Evolutionary conservation across 1,140 invertebrate genomes (phyloP).

Genomic region (Xylocopa sonorina): DNA sequence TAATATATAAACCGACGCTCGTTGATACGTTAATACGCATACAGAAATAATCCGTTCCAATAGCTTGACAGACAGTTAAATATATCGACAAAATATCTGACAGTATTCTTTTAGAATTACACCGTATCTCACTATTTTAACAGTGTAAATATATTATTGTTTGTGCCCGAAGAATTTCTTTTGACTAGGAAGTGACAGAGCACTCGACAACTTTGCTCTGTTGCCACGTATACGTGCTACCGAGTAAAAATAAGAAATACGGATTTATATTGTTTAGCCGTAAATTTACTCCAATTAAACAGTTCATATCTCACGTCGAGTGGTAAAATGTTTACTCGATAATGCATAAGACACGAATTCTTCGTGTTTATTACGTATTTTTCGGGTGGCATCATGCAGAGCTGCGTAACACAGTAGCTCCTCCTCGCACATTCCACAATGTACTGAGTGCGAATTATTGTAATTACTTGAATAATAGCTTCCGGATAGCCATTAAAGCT

Average conservation of each 20-base stretch:
- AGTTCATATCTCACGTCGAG: conserved; percentile 57
- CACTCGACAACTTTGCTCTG: conserved; percentile 75
- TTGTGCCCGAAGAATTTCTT: conserved; percentile 71
- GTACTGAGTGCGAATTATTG: conserved; percentile 70
- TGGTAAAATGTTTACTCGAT: conserved; percentile 60
- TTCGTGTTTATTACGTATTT: conserved; percentile 64
- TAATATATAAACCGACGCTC: conserved; percentile 61
- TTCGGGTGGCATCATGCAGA: conserved; percentile 78
- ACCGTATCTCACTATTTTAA: conserved; percentile 41
- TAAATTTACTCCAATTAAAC: conserved; percentile 13
- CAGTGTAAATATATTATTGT: conserved; percentile 57
- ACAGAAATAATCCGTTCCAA: conserved; percentile 13
- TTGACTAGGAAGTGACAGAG: conserved; percentile 79
- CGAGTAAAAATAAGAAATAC: conserved; percentile 71
- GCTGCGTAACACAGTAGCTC: conserved; percentile 82
- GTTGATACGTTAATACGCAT: conserved; percentile 38
- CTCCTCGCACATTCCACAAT: conserved; percentile 80
- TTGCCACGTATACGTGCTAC: conserved; percentile 78
- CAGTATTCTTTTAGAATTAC: conserved; percentile 19
- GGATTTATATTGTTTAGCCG: conserved; percentile 53
- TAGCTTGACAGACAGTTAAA: conserved; percentile 16
- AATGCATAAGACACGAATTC: conserved; percentile 50
- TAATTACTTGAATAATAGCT: conserved; percentile 69
- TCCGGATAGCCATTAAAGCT: conserved; percentile 25
- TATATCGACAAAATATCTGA: background rate